Evolutionary conservation across 2,113 vertebrate species (phyloP).

Genomic region (Phaethon lepturus): DNA sequence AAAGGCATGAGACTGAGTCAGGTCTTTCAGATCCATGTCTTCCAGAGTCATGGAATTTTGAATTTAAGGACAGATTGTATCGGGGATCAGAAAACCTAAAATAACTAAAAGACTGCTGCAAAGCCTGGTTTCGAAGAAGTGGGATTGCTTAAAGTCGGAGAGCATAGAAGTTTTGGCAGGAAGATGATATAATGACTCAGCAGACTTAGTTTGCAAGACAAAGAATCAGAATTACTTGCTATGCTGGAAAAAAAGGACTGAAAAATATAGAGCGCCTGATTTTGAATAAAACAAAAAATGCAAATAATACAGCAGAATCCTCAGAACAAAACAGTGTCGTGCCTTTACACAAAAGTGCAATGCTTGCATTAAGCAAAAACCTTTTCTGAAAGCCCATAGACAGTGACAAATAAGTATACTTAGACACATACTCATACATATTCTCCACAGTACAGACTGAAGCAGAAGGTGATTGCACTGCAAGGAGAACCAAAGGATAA

Average conservation of each 20-base stretch:
- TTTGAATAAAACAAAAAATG: background rate
- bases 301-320: background rate
- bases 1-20: background rate
- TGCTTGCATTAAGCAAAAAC: background rate
- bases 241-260: background rate
- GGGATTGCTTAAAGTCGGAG: background rate
- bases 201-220: background rate
- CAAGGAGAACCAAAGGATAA: background rate
- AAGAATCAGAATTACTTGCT: background rate
- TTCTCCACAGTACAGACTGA: background rate
- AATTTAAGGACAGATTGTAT: background rate
- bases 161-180: background rate
- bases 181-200: background rate
- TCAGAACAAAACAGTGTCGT: background rate
- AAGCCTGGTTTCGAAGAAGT: background rate
- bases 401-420: background rate
- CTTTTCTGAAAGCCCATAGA: background rate
- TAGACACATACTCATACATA: background rate
- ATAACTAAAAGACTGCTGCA: background rate
- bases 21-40: background rate
- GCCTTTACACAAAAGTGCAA: background rate
- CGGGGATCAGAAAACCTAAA: background rate
- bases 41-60: background rate
- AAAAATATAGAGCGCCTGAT: background rate
- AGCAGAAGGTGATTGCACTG: background rate